phyloP scores from a whole-genome alignment of 1,140 invertebrate genomes.

The Bombus superbus region DNA sequence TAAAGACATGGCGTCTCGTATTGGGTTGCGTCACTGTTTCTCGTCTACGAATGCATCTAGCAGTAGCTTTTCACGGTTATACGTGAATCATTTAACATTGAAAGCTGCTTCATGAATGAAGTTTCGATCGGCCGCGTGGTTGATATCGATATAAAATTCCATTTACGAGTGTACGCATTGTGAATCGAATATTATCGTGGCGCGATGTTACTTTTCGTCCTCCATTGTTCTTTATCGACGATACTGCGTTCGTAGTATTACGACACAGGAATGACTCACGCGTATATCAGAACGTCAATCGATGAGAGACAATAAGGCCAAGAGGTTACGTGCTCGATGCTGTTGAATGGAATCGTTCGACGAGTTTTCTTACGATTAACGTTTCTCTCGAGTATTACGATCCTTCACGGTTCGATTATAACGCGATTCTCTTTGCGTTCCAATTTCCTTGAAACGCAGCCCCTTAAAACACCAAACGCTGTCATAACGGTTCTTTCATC shows the following conservation, averaged over 20 bases:
- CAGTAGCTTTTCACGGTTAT: background rate
- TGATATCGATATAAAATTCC: conserved; percentile 27
- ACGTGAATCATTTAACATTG: conserved; percentile 33
- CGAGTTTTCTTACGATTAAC: conserved; percentile 3
- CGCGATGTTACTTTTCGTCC: conserved; percentile 25
- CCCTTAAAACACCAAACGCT: no score
- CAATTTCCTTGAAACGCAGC: background rate
- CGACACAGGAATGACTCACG: conserved; percentile 55
- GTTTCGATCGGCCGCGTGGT: background rate
- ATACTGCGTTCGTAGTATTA: conserved; percentile 41
- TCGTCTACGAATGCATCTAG: background rate
- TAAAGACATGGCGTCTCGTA: background rate
- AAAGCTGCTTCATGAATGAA: conserved; percentile 26
- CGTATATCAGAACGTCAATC: conserved; percentile 54
- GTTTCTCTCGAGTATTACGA: background rate
- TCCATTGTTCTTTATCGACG: conserved; percentile 40
- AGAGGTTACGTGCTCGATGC: conserved; percentile 32
- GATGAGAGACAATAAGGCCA: conserved; percentile 55
- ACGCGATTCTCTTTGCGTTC: background rate
- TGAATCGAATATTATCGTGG: conserved; percentile 19
- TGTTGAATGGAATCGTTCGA: conserved; percentile 51
- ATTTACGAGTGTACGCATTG: background rate
- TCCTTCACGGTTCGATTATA: background rate
- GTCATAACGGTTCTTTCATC: background rate
- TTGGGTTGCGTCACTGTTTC: background rate